phyloP scores from a whole-genome alignment of 2,888 invertebrate species.

The Portevinia maculata region DNA sequence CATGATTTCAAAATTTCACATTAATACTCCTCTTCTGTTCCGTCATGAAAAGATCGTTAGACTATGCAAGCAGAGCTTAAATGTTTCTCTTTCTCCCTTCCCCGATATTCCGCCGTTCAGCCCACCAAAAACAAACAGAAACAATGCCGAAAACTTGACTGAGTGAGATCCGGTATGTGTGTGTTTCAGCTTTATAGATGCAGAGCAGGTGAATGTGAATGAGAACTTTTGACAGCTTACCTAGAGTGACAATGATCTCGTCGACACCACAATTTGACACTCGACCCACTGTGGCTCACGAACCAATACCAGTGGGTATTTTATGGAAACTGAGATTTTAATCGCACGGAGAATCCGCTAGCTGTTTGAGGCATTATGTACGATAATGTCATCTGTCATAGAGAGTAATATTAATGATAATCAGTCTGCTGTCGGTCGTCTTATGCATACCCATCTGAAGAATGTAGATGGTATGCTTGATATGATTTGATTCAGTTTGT shows the following conservation, averaged over 20 bases:
- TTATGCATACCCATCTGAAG: constrained; percentile 33
- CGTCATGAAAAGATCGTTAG: constrained; percentile 24
- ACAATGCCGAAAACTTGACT: constrained; percentile 4
- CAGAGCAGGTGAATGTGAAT: constrained; percentile 46
- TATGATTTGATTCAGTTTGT: constrained; percentile 29
- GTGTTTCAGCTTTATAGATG: constrained; percentile 15
- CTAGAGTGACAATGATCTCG: constrained; percentile 66
- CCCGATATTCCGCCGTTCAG: too few species aligned
- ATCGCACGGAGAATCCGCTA: constrained; percentile 29
- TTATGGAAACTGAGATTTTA: constrained; percentile 37
- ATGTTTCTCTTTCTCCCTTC: not conserved
- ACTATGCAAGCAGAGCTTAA: not conserved
- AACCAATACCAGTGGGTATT: constrained; percentile 31
- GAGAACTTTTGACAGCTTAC: constrained; percentile 5
- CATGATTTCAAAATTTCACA: constrained; percentile 34
- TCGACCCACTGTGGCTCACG: constrained; percentile 39
- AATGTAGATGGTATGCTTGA: not conserved
- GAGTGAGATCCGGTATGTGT: constrained; percentile 52
- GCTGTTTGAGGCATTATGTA: not conserved
- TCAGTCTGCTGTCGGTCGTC: constrained; percentile 4
- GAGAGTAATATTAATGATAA: constrained; percentile 31
- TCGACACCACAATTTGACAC: constrained; percentile 65
- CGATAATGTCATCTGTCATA: constrained; percentile 16
- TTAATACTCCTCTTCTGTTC: constrained; percentile 1
- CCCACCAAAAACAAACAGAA: not conserved